These are phyloP conservation scores for Riparia riparia DNA, from an alignment of 2,113 vertebrate species.

Conservation along the genomic window DNA sequence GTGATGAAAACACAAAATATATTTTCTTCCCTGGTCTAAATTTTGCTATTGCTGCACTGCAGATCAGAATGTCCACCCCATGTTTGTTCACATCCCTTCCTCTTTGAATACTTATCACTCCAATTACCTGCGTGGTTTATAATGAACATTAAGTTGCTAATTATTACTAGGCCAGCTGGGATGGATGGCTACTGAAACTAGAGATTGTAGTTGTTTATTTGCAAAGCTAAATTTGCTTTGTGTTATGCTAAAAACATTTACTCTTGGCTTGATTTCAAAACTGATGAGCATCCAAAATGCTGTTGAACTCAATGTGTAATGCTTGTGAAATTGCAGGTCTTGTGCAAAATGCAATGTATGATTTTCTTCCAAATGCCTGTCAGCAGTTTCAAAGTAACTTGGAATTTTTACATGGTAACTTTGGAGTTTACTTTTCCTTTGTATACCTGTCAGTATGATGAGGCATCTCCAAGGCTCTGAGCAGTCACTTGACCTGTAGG, in stretches of 20 bases:
- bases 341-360: not conserved
- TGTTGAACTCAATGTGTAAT: not conserved
- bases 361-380: not conserved
- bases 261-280: slow-evolving; percentile 12
- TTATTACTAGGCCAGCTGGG: not conserved
- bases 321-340: not conserved
- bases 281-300: not conserved
- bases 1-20: not conserved
- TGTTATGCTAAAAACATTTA: slow-evolving; percentile 21
- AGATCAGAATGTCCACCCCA: not conserved
- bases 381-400: not conserved
- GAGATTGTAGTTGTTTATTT: slow-evolving; percentile 7
- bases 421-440: not conserved
- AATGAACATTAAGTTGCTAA: not conserved
- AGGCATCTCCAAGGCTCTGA: not conserved
- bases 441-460: not conserved
- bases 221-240: slow-evolving; percentile 21
- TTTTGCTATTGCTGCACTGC: not conserved
- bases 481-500: not conserved
- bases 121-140: slow-evolving; percentile 32
- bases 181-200: slow-evolving; percentile 5
- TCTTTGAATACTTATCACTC: not conserved
- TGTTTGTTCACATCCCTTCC: not conserved
- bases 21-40: not conserved
- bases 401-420: not conserved